phyloP scores from a whole-genome alignment of 1,140 invertebrate species.

The Anagrus nilaparvatae region DNA sequence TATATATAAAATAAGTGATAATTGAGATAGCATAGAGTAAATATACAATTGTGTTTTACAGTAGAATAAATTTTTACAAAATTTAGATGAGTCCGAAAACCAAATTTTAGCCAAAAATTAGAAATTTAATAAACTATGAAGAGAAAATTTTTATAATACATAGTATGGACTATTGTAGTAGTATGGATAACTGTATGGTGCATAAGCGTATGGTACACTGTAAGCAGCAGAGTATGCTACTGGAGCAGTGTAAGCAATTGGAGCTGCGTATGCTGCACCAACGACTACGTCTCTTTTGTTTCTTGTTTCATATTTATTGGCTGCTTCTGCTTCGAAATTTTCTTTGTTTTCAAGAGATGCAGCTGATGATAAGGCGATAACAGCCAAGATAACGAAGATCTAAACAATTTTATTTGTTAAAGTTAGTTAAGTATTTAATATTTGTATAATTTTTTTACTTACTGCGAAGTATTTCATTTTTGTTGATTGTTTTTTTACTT shows the following conservation, averaged over 20 bases:
- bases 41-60: too few species aligned
- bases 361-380: conserved; percentile 26
- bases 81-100: too few species aligned
- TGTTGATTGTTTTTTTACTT: conserved; percentile 16
- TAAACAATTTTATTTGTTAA: conserved; percentile 12
- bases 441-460: conserved; percentile 19
- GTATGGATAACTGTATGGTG: conserved; percentile 25
- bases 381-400: conserved; percentile 27
- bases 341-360: conserved; percentile 10
- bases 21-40: too few species aligned
- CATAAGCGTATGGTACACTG: conserved; percentile 23
- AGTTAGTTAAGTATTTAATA: neutral
- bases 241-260: conserved; percentile 18
- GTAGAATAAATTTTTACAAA: too few species aligned
- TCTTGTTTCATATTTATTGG: conserved; percentile 12
- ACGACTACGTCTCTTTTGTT: conserved; percentile 13
- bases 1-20: too few species aligned
- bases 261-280: conserved; percentile 15
- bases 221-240: conserved; percentile 22
- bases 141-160: too few species aligned
- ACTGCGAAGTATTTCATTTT: conserved; percentile 32
- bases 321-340: neutral
- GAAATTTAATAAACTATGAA: too few species aligned
- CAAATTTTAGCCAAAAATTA: too few species aligned
- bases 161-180: too few species aligned